phyloP scores from a whole-genome alignment of 2,888 invertebrate species.

The Heliconius hortense region DNA sequence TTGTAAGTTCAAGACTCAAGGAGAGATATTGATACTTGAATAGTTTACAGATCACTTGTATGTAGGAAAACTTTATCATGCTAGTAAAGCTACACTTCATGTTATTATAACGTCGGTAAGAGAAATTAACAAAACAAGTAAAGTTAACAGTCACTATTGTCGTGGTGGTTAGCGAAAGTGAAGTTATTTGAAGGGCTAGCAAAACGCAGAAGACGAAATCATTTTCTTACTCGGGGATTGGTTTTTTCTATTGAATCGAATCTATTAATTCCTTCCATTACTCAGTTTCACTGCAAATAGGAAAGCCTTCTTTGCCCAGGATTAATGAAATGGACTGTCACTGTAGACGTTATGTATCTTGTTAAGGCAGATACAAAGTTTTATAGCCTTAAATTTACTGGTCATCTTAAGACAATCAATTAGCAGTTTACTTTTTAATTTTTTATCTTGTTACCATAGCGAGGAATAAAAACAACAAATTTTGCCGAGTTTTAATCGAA shows the following conservation, averaged over 20 bases:
- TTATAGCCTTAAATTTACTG: not conserved
- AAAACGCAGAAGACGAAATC: no score
- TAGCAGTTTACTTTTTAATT: not conserved
- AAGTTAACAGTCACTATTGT: no score
- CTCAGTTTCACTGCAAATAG: not conserved
- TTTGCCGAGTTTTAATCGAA: not conserved
- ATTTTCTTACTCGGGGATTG: no score
- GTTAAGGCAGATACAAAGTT: not conserved
- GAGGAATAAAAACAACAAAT: not conserved
- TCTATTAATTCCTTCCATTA: constrained; percentile 8
- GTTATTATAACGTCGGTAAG: not conserved
- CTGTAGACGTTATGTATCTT: not conserved
- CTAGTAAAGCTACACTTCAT: not conserved
- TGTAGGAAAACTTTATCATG: not conserved
- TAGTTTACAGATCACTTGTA: not conserved
- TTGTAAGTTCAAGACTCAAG: constrained; percentile 2
- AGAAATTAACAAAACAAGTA: not conserved
- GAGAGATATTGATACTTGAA: not conserved
- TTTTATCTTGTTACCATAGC: not conserved
- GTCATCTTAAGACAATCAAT: not conserved
- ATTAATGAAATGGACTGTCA: constrained; percentile 12
- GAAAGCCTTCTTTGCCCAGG: not conserved
- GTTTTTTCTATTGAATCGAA: no score
- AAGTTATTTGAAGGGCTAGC: no score
- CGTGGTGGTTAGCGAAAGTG: no score